These are phyloP conservation scores for Felis chaus DNA, from an alignment of 2,113 vertebrate species.

Conservation along the genomic window DNA sequence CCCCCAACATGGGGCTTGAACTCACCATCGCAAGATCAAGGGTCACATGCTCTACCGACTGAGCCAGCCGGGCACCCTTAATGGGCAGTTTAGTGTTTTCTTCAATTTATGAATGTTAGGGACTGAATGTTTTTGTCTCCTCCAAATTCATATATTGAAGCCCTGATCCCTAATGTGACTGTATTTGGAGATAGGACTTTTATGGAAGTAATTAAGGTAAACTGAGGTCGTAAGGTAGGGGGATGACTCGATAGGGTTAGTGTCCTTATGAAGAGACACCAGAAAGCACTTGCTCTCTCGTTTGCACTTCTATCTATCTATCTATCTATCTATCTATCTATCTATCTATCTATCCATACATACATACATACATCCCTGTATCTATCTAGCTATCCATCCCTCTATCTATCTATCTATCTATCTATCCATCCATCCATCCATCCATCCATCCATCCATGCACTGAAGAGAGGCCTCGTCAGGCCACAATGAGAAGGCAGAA, in stretches of 20 bases:
- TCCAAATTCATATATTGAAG: not conserved
- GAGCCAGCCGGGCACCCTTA: not conserved
- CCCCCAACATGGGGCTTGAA: not conserved
- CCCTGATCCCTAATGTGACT: not conserved
- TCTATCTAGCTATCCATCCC: no score
- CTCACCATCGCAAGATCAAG: not conserved
- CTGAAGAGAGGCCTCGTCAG: not conserved
- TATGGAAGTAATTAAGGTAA: not conserved
- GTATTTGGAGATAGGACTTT: not conserved
- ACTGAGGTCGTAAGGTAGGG: not conserved
- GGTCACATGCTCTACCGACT: not conserved
- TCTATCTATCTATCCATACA: no score
- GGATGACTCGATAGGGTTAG: not conserved
- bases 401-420: no score
- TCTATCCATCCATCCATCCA: no score
- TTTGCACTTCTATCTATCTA: no score
- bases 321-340: no score
- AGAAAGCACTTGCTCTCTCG: not conserved
- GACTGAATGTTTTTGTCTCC: not conserved
- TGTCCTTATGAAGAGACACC: not conserved
- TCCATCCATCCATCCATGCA: not conserved
- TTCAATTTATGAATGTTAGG: constrained; percentile 59
- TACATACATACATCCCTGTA: no score
- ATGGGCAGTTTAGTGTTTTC: constrained; percentile 61
- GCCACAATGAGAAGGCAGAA: not conserved